Percentiles rank a stretch among this genome's conserved stretches.
These are phyloP conservation scores for Galbula dea DNA, from an alignment of 2,113 vertebrate species.

Conservation along the genomic window DNA sequence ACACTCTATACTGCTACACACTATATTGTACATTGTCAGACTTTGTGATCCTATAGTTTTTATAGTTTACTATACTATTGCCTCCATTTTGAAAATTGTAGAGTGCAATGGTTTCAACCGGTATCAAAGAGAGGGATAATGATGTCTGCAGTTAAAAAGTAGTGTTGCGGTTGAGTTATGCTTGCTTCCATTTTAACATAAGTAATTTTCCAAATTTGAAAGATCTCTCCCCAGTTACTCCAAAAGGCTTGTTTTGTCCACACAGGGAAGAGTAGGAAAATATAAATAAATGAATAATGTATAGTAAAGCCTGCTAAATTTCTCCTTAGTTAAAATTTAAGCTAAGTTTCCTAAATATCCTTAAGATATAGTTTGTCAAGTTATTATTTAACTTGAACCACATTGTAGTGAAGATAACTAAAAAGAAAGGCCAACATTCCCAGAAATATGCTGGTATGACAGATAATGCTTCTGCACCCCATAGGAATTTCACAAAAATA, in stretches of 20 bases:
- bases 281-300: background rate
- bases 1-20: background rate
- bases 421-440: background rate
- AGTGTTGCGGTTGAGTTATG: background rate
- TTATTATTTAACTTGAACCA: background rate
- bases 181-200: background rate
- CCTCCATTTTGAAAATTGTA: background rate
- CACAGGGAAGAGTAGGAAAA: background rate
- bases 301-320: background rate
- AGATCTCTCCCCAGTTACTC: background rate
- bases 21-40: rapidly evolving
- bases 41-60: background rate
- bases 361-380: background rate
- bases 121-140: background rate
- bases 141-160: background rate
- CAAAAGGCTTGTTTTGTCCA: background rate
- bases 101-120: background rate
- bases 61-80: too few relatives aligned
- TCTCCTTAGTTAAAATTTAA: background rate
- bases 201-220: background rate
- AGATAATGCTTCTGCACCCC: background rate
- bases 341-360: background rate
- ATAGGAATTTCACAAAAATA: background rate
- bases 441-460: background rate
- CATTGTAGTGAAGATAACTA: background rate